Conservation (phyloP, 2,888 invertebrate species). For the Rotaria socialis region DNA sequence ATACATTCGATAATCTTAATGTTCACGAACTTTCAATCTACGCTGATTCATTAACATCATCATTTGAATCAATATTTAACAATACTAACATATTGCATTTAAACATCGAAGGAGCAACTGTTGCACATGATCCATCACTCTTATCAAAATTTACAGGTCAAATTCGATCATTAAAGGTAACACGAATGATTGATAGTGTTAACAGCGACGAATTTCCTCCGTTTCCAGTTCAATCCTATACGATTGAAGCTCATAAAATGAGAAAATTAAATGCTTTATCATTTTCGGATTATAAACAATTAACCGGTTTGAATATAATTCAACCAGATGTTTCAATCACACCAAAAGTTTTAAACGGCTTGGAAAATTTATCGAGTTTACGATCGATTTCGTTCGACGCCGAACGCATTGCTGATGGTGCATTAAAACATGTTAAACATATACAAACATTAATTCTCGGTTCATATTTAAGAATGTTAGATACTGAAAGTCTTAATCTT, state of each 20-base stretch:
- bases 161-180: neutral
- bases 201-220: neutral
- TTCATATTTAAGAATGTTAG: conserved; percentile 4
- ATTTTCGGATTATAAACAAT: neutral
- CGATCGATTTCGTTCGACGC: neutral
- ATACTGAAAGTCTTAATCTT: neutral
- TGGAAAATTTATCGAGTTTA: neutral
- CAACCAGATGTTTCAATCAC: neutral
- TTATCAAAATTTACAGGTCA: conserved; percentile 12
- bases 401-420: conserved; percentile 7
- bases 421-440: conserved; percentile 4
- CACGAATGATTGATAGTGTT: neutral
- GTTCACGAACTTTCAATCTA: neutral
- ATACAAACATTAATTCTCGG: conserved; percentile 10
- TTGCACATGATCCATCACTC: neutral
- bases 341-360: neutral
- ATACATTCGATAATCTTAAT: neutral
- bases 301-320: neutral
- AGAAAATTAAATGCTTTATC: neutral
- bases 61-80: conserved; percentile 13
- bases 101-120: neutral
- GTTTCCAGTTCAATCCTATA: neutral
- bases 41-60: neutral
- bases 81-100: conserved; percentile 1
- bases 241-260: conserved; percentile 14